Percentiles rank a stretch among this genome's conserved stretches.
Evolutionary conservation across 2,113 vertebrate species (phyloP).

Genomic region (Podarcis raffonei): DNA sequence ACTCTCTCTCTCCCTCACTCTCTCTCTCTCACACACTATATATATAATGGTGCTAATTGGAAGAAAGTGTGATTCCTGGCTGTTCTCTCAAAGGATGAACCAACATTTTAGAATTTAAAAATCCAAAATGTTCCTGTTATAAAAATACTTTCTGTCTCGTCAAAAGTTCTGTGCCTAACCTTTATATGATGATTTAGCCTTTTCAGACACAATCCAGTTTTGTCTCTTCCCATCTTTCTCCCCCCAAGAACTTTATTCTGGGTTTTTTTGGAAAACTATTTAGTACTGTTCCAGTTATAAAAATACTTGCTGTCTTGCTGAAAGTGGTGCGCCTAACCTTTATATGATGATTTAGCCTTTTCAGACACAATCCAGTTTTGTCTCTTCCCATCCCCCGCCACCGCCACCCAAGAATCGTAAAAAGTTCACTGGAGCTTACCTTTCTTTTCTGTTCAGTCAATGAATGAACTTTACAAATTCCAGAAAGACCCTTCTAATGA

Average conservation of each 20-base stretch:
- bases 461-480: neutral
- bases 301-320: too few species aligned
- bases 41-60: too few species aligned
- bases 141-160: neutral
- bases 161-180: neutral
- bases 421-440: constrained; percentile 1
- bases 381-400: neutral
- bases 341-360: neutral
- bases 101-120: too few species aligned
- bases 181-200: neutral
- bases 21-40: too few species aligned
- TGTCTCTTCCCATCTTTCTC: fast-evolving
- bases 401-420: neutral
- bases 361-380: neutral
- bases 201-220: neutral
- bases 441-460: neutral
- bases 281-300: neutral
- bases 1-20: too few species aligned
- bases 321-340: neutral
- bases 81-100: too few species aligned
- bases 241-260: neutral
- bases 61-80: too few species aligned
- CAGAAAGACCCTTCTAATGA: constrained; percentile 1
- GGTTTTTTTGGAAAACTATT: neutral
- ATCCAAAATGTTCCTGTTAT: neutral